phyloP scores from a whole-genome alignment of 64 coral and sea anemone genomes.

The Acropora yongei region DNA sequence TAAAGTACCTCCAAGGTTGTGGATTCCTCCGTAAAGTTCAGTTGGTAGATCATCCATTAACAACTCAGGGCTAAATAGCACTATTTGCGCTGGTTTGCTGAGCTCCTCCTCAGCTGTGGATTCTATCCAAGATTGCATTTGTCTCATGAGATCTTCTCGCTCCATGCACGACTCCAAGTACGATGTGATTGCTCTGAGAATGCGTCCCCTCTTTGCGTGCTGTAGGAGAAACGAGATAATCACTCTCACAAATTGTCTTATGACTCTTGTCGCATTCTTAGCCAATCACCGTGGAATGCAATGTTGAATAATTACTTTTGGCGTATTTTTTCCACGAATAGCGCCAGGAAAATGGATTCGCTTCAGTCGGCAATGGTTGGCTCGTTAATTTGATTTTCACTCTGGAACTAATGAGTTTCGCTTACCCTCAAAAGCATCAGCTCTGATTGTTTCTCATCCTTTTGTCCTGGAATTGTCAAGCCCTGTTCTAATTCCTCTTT shows the following conservation, averaged over 20 bases:
- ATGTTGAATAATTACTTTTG: too few relatives aligned
- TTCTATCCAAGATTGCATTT: conserved; percentile 84
- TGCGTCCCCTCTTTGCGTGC: conserved; percentile 56
- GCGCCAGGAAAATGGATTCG: too few relatives aligned
- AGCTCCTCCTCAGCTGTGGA: conserved; percentile 69
- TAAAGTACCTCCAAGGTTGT: conserved; percentile 30
- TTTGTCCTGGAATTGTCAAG: background rate
- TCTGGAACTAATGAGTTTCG: background rate
- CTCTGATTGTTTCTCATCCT: background rate
- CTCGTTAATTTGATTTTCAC: too few relatives aligned
- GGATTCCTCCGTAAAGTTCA: conserved; percentile 31
- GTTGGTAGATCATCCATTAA: conserved; percentile 51
- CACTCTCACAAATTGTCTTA: too few relatives aligned
- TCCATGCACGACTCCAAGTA: conserved; percentile 73
- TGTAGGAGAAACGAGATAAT: background rate
- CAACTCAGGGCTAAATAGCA: conserved; percentile 72
- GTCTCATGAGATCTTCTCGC: conserved; percentile 75
- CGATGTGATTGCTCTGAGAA: conserved; percentile 50
- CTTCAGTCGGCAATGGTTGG: too few relatives aligned
- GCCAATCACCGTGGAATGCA: too few relatives aligned
- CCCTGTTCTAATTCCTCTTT: background rate
- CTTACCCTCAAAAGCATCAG: background rate
- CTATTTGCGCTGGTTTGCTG: conserved; percentile 8
- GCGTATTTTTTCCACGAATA: too few relatives aligned
- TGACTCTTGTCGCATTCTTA: too few relatives aligned